phyloP scores from a whole-genome alignment of 2,888 invertebrate genomes.

The Cerastis leucographa region DNA sequence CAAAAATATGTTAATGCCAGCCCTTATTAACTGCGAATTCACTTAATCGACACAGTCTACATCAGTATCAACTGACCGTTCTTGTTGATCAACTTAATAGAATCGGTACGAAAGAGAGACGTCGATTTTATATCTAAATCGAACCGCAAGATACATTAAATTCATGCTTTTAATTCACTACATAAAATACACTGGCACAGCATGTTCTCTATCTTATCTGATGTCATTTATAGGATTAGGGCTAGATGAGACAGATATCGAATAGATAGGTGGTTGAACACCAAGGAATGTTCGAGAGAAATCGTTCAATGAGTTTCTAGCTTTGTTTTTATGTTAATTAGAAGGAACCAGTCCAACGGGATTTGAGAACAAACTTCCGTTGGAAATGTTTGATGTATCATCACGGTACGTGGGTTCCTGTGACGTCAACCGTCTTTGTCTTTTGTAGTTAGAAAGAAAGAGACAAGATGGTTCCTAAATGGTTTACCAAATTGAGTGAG shows the following conservation, averaged over 20 bases:
- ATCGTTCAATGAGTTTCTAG: slow-evolving; percentile 86
- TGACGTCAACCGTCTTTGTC: slow-evolving; percentile 64
- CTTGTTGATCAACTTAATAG: slow-evolving; percentile 67
- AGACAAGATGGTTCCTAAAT: slow-evolving; percentile 53
- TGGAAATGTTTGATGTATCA: slow-evolving; percentile 81
- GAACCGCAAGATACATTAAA: slow-evolving; percentile 71
- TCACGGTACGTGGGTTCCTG: slow-evolving; percentile 76
- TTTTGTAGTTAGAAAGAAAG: slow-evolving; percentile 56
- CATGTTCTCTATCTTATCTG: slow-evolving; percentile 83
- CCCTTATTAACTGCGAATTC: slow-evolving; percentile 1
- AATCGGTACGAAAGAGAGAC: slow-evolving; percentile 68
- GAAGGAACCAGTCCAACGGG: slow-evolving; percentile 80
- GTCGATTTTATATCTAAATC: slow-evolving; percentile 72
- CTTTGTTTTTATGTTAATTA: slow-evolving; percentile 90
- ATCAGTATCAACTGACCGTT: slow-evolving; percentile 28
- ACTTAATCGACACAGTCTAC: neutral
- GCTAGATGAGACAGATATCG: slow-evolving; percentile 87
- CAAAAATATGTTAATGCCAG: no score
- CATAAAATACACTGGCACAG: slow-evolving; percentile 74
- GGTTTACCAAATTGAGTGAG: slow-evolving; percentile 68
- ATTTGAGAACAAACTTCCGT: slow-evolving; percentile 84
- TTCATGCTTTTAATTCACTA: slow-evolving; percentile 74
- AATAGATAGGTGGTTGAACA: slow-evolving; percentile 83
- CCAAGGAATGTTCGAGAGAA: slow-evolving; percentile 86
- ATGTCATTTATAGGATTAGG: slow-evolving; percentile 90